phyloP scores from a whole-genome alignment of 2,888 invertebrate species.

The Elmis aenea region DNA sequence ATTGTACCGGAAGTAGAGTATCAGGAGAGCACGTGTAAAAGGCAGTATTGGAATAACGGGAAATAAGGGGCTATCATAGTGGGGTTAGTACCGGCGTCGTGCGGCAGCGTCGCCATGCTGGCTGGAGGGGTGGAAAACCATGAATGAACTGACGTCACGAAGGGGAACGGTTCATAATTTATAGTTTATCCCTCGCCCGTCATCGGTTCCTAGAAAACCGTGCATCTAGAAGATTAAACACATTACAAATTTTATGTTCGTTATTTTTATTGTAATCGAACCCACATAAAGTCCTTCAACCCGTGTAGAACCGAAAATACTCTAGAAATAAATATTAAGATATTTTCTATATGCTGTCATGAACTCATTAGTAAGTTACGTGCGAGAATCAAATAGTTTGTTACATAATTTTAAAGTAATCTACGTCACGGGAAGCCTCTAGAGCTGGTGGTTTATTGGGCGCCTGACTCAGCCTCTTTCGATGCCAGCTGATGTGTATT shows the following conservation, averaged over 20 bases:
- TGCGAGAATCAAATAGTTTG: slow-evolving; percentile 18
- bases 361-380: slow-evolving; percentile 5
- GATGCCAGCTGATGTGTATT: slow-evolving; percentile 40
- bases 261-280: too few species aligned
- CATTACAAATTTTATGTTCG: too few species aligned
- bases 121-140: slow-evolving; percentile 28
- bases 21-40: slow-evolving; percentile 20
- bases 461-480: slow-evolving; percentile 34
- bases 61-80: slow-evolving; percentile 11
- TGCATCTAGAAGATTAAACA: too few species aligned
- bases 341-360: too few species aligned
- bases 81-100: slow-evolving; percentile 12
- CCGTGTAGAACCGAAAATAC: too few species aligned
- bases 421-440: slow-evolving; percentile 21
- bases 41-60: slow-evolving; percentile 13
- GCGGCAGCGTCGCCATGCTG: slow-evolving; percentile 19
- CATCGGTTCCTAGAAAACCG: too few species aligned
- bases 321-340: too few species aligned
- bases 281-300: too few species aligned
- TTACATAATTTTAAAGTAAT: too few species aligned
- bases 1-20: slow-evolving; percentile 22
- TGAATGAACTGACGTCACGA: slow-evolving; percentile 38
- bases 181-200: slow-evolving; percentile 1
- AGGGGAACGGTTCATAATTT: slow-evolving; percentile 9
- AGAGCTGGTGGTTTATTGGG: slow-evolving; percentile 30